A percentile compares a stretch with the other conserved stretches of the same genome.
Evolutionary conservation across 2,113 vertebrate genomes (phyloP).

Genomic region (Glareola pratincola): DNA sequence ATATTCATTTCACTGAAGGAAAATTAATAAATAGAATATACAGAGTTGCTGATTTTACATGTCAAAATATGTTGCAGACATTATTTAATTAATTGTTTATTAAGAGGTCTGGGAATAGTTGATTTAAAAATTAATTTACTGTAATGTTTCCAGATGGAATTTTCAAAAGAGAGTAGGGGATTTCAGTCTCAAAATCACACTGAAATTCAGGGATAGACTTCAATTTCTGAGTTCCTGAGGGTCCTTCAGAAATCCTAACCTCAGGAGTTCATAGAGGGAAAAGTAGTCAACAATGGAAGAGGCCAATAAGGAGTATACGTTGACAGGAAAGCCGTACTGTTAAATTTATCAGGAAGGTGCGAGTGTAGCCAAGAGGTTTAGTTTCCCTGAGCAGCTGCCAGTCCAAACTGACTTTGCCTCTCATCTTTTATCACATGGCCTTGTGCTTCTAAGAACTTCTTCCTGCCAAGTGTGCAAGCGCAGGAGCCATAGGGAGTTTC

Average conservation of each 20-base stretch:
- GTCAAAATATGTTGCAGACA: background rate
- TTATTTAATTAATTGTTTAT: background rate
- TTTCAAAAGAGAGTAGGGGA: background rate
- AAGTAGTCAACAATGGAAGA: background rate
- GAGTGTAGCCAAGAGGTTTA: background rate
- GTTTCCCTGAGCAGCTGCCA: background rate
- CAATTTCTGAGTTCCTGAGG: background rate
- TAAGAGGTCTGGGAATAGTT: constrained; percentile 3
- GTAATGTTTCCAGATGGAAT: constrained; percentile 6
- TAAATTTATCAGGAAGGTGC: background rate
- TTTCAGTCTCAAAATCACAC: background rate
- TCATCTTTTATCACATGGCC: background rate
- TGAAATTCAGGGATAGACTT: background rate
- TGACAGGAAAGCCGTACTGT: background rate
- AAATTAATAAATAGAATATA: background rate
- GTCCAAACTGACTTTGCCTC: background rate
- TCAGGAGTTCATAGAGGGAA: background rate
- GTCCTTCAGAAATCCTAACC: background rate
- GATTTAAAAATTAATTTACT: constrained; percentile 7
- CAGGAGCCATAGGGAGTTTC: constrained; percentile 92
- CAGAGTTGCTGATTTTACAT: background rate
- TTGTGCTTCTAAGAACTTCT: constrained; percentile 79
- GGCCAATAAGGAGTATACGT: background rate
- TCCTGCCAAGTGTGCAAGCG: constrained; percentile 83
- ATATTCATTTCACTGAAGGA: background rate